Evolutionary conservation across 2,113 vertebrate genomes (phyloP), one percentile per base, ranked within the genome.

Genomic region (Clarias macrocephalus): DNA sequence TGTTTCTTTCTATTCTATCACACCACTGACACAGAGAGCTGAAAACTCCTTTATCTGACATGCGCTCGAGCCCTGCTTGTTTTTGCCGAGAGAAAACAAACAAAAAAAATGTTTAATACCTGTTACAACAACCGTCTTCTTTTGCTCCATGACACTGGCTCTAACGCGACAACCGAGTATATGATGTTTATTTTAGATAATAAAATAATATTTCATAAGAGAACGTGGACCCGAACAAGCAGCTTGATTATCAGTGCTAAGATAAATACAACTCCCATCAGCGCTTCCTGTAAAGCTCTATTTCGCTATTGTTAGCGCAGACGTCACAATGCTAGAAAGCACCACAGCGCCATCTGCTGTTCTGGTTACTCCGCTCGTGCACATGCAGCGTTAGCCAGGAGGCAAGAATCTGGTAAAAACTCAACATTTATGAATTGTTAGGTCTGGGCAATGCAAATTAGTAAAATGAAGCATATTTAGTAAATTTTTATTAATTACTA

Each of bases 81-180:
- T 83, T 72, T 63, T 59, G 57, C 54, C 57, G 21, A 72, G 0
- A 84, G 8, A 10, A 88, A 18, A 33, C 52, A 11, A 52, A 37
- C 33, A 37, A 48, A 48, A 48, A 7, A 48, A 87, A 37, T 18
- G 33, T 54, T 87, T 85, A 48, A 48, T 48, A 91, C 94, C 94
- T 92, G 94, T 95, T 30, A 95, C 94, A 80, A 95, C 33, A n/a
- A 95, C 93, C 83, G 91, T 95, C 89, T 91, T 94, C 91, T 91
- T 94, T 85, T 84, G 89, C 48, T 90, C 91, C 94, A 95, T 95
- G n/a, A 18, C 77, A 25, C 60, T 68, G 33, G 11, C 75, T 1
- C 73, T 16, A 21, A 57, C 48, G 28, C 21, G 33, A 52, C 1
- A 28, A 48, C 63, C 54, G 57, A 60, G 11, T 4, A 13, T 37